A percentile compares a stretch with the other conserved stretches of the same genome.
phyloP scores from a whole-genome alignment of 2,113 vertebrate genomes.

The Cyprinodon tularosa region DNA sequence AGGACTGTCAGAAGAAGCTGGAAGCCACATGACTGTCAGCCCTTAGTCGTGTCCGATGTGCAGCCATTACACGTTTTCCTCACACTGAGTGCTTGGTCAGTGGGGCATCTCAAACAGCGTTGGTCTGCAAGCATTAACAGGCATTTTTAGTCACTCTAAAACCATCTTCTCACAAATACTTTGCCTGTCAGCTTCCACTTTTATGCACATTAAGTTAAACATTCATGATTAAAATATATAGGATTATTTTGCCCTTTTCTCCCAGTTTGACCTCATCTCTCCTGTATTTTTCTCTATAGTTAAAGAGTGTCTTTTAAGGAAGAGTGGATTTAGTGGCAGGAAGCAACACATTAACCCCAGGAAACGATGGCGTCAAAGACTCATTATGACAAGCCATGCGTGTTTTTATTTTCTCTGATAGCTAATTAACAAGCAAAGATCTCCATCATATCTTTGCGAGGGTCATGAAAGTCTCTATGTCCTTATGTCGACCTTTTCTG shows the following conservation, averaged over 20 bases:
- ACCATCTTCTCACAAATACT: constrained; percentile 36
- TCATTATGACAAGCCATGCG: constrained; percentile 41
- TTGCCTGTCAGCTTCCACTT: not conserved
- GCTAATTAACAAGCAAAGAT: constrained; percentile 54
- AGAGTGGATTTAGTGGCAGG: constrained; percentile 44
- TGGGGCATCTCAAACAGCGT: constrained; percentile 33
- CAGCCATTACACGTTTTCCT: constrained; percentile 66
- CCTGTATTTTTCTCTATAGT: constrained; percentile 58
- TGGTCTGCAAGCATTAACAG: constrained; percentile 48
- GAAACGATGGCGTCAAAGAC: constrained; percentile 49
- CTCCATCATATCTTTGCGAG: constrained; percentile 37
- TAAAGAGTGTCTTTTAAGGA: constrained; percentile 55
- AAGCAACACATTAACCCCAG: constrained; percentile 48
- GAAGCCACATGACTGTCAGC: constrained; percentile 72
- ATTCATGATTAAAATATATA: constrained; percentile 14
- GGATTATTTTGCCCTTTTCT: constrained; percentile 33
- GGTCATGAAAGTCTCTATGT: constrained; percentile 28
- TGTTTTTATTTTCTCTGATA: constrained; percentile 38
- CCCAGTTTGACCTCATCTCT: constrained; percentile 46
- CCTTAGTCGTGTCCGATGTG: constrained; percentile 67
- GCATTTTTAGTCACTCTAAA: constrained; percentile 43
- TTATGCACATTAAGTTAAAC: constrained; percentile 13
- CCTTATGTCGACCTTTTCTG: constrained; percentile 15
- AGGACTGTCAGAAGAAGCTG: constrained; percentile 57
- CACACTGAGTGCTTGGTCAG: constrained; percentile 49